Evolutionary conservation across 2,797 vertebrate species (phyloP).

Genomic region (Balearica regulorum): DNA sequence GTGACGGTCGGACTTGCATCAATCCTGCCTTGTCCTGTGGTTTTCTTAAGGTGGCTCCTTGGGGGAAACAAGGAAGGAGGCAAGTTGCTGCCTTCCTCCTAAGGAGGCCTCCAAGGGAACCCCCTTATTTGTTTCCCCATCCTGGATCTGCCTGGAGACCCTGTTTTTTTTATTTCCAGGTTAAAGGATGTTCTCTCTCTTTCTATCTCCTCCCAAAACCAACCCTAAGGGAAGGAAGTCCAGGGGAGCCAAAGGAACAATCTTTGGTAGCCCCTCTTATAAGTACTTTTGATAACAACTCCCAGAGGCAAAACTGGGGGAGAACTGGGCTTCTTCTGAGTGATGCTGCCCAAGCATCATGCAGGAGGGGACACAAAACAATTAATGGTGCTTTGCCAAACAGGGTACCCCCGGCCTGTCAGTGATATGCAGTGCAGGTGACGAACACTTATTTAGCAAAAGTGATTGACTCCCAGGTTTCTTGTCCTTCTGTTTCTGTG

Average conservation of each 20-base stretch:
- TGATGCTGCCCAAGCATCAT: background rate
- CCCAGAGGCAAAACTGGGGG: background rate
- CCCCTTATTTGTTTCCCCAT: background rate
- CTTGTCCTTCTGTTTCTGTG: background rate
- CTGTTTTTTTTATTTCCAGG: background rate
- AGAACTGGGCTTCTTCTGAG: background rate
- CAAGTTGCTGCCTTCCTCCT: background rate
- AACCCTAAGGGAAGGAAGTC: background rate
- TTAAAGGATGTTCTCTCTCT: background rate
- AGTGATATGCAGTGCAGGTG: background rate
- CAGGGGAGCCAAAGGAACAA: background rate
- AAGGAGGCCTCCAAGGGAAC: background rate
- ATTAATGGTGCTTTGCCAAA: background rate
- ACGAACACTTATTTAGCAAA: background rate
- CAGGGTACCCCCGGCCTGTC: background rate
- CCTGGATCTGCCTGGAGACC: background rate
- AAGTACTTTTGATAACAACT: background rate
- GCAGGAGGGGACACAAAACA: background rate
- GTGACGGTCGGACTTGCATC: background rate
- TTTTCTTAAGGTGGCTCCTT: conserved; percentile 19
- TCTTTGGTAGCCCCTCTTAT: background rate
- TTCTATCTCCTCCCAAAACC: background rate
- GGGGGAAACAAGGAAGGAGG: background rate
- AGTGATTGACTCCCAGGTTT: background rate
- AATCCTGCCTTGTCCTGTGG: background rate